phyloP scores from a whole-genome alignment of 2,888 invertebrate genomes.

The Didymodactylos carnosus region DNA sequence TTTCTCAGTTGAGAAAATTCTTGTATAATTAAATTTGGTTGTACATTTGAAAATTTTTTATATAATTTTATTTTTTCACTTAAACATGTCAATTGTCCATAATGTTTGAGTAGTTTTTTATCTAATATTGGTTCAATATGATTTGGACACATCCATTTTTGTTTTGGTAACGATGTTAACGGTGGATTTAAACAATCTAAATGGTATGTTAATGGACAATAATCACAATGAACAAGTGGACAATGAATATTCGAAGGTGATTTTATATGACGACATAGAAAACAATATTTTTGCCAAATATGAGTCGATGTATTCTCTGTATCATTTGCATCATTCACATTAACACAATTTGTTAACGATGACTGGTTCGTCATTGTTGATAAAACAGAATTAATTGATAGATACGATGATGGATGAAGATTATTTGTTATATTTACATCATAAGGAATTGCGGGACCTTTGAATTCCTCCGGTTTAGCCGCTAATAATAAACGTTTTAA shows the following conservation, averaged over 20 bases:
- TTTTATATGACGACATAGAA: neutral
- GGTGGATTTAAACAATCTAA: slow-evolving; percentile 85
- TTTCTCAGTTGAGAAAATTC: neutral
- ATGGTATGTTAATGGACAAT: slow-evolving; percentile 70
- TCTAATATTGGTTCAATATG: slow-evolving; percentile 68
- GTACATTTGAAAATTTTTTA: neutral
- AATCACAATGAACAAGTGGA: slow-evolving; percentile 51
- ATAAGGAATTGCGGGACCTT: neutral
- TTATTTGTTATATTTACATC: neutral
- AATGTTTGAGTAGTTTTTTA: neutral
- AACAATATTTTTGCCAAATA: neutral
- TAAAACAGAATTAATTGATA: neutral
- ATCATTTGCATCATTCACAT: too few species aligned
- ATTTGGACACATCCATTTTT: slow-evolving; percentile 91
- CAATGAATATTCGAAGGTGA: neutral
- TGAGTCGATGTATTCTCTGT: too few species aligned
- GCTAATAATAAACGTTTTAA: neutral
- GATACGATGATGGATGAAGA: too few species aligned
- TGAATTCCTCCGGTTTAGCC: neutral
- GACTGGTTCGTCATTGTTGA: too few species aligned
- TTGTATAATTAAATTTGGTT: neutral
- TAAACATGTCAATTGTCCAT: neutral
- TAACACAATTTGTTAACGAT: too few species aligned
- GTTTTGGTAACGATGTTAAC: slow-evolving; percentile 61
- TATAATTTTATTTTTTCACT: neutral